A percentile compares a stretch with the other conserved stretches of the same genome.
Evolutionary conservation across 2,888 invertebrate species (phyloP).

Genomic region (Synergus laeviventris): DNA sequence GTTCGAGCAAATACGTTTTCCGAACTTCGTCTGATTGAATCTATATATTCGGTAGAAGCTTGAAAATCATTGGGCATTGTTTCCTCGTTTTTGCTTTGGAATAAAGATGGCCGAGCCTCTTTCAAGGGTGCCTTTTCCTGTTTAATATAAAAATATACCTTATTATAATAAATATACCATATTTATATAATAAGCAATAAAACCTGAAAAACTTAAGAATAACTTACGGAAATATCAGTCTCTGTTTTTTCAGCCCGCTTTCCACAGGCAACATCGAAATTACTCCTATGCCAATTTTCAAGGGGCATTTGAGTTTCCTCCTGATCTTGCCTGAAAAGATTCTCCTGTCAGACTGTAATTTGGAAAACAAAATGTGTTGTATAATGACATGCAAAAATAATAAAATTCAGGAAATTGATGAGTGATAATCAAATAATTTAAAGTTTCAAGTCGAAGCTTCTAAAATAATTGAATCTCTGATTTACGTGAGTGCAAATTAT

Average conservation of each 20-base stretch:
- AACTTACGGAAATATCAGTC: conserved; percentile 51
- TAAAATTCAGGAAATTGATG: neutral
- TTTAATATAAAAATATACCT: neutral
- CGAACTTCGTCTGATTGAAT: conserved; percentile 72
- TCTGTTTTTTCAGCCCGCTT: conserved; percentile 46
- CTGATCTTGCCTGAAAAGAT: conserved; percentile 56
- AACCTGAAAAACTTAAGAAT: neutral
- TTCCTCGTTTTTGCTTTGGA: conserved; percentile 40
- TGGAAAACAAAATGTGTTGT: conserved; percentile 43
- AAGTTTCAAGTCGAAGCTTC: neutral
- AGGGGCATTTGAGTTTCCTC: conserved; percentile 46
- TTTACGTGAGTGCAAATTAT: neutral
- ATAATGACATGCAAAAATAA: conserved; percentile 2
- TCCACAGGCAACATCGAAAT: conserved; percentile 45
- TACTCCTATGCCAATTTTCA: conserved; percentile 45
- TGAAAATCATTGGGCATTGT: conserved; percentile 63
- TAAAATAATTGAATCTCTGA: neutral
- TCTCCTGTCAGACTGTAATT: conserved; percentile 56
- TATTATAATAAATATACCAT: neutral
- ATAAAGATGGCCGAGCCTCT: conserved; percentile 41
- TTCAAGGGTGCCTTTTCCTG: conserved; percentile 17
- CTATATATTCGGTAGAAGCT: conserved; percentile 71
- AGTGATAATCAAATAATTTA: neutral
- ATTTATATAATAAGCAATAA: neutral
- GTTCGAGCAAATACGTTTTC: conserved; percentile 74